A percentile compares a stretch with the other conserved stretches of the same genome.
These are phyloP conservation scores for Listronotus bonariensis DNA, from an alignment of 1,140 invertebrate species.

Conservation along the genomic window DNA sequence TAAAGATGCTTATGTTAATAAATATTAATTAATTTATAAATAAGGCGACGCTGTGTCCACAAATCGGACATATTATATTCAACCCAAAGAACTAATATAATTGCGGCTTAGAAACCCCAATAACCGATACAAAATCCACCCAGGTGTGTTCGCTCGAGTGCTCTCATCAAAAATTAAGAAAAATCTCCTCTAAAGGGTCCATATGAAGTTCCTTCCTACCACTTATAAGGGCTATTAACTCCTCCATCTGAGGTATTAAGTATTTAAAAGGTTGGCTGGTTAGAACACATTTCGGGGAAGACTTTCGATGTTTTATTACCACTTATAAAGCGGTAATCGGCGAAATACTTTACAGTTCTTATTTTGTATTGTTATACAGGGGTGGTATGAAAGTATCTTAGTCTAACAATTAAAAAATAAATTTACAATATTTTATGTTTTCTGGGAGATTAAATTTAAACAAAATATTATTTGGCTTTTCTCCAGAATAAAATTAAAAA, in stretches of 20 bases:
- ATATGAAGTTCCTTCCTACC: conserved; percentile 3
- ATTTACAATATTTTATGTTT: too few species aligned
- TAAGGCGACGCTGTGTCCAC: too few species aligned
- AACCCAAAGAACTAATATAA: too few species aligned
- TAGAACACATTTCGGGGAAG: conserved; percentile 9
- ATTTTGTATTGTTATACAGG: not conserved
- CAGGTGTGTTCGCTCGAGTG: not conserved
- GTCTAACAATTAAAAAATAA: too few species aligned
- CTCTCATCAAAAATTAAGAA: conserved; percentile 10
- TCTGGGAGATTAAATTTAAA: too few species aligned
- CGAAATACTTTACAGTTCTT: conserved; percentile 5
- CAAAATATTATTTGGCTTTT: too few species aligned
- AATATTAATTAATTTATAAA: too few species aligned
- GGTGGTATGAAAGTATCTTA: not conserved
- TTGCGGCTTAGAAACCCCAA: too few species aligned
- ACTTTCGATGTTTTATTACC: conserved; percentile 6
- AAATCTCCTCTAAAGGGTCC: not conserved
- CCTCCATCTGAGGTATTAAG: conserved; percentile 9
- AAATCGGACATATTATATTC: too few species aligned
- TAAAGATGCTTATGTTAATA: too few species aligned
- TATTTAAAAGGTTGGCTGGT: conserved; percentile 11
- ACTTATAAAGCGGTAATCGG: not conserved
- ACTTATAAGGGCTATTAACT: conserved; percentile 10
- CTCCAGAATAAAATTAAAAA: too few species aligned
- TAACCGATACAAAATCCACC: not conserved